Conservation (phyloP, 2,888 invertebrate species). For the Lordiphosa andalusiaca region DNA sequence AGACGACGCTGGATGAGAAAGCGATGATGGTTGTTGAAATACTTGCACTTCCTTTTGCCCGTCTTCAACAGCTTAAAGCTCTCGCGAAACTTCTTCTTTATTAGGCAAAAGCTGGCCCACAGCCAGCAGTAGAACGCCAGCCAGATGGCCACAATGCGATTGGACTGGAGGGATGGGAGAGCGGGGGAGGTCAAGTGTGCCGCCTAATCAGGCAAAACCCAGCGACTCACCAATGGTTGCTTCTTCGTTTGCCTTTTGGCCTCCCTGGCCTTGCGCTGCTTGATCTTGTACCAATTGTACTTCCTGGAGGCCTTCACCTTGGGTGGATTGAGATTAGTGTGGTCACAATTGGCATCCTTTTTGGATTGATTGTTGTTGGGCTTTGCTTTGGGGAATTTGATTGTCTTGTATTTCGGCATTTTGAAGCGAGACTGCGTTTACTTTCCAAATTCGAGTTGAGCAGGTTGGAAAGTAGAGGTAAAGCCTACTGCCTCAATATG, state of each 20-base stretch:
- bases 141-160: neutral
- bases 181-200: too few species aligned
- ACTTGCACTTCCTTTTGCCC: neutral
- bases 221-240: too few species aligned
- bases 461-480: neutral
- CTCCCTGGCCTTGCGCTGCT: too few species aligned
- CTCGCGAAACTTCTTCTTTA: neutral
- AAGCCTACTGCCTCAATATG: neutral
- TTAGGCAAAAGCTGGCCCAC: neutral
- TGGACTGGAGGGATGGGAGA: too few species aligned
- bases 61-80: neutral
- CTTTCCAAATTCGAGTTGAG: neutral
- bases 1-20: neutral
- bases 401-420: slow-evolving; percentile 2
- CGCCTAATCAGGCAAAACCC: too few species aligned
- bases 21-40: neutral
- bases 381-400: slow-evolving; percentile 1
- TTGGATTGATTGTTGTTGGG: too few species aligned
- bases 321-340: too few species aligned
- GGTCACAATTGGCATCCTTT: neutral
- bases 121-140: neutral
- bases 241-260: too few species aligned
- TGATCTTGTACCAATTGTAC: too few species aligned
- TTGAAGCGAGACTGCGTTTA: neutral
- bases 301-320: too few species aligned